These are phyloP conservation scores for Brachirus orientalis DNA, from an alignment of 2,113 vertebrate genomes.

Conservation along the genomic window DNA sequence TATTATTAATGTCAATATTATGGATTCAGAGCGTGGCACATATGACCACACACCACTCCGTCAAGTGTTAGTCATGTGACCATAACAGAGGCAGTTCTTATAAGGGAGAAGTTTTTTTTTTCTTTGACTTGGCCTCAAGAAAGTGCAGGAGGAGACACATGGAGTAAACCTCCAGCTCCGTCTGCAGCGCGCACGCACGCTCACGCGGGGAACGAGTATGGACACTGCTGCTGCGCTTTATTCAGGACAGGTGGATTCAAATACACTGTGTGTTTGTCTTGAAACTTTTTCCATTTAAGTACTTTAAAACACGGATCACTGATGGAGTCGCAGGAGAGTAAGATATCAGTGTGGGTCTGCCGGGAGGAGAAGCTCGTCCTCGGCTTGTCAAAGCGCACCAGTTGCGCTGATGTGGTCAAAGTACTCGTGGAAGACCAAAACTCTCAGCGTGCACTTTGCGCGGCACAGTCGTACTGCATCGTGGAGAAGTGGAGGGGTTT, in stretches of 20 bases:
- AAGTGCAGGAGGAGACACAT: slow-evolving; percentile 21
- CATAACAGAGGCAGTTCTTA: slow-evolving; percentile 28
- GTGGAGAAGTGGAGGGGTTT: slow-evolving; percentile 96
- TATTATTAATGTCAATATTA: no score
- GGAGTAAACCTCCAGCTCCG: slow-evolving; percentile 3
- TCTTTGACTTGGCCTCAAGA: slow-evolving; percentile 4
- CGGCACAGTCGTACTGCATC: slow-evolving; percentile 86
- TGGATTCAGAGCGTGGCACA: neutral
- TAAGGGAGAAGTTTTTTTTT: slow-evolving; percentile 23
- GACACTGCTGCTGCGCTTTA: neutral
- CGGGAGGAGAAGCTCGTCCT: slow-evolving; percentile 93
- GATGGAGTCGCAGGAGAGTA: slow-evolving; percentile 86
- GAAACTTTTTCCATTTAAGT: neutral
- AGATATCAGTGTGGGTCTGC: slow-evolving; percentile 94
- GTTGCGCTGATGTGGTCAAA: slow-evolving; percentile 91
- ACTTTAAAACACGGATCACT: neutral
- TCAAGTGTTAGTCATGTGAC: slow-evolving; percentile 61
- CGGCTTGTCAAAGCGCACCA: slow-evolving; percentile 90
- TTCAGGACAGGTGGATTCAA: slow-evolving; percentile 8
- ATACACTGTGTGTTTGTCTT: neutral
- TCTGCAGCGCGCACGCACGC: slow-evolving; percentile 23
- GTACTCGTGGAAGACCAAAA: slow-evolving; percentile 88
- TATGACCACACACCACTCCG: neutral
- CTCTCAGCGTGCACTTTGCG: slow-evolving; percentile 62
- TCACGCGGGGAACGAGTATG: neutral